phyloP scores from a whole-genome alignment of 92 coral and sea anemone genomes.

The Epizoanthus stellaris region DNA sequence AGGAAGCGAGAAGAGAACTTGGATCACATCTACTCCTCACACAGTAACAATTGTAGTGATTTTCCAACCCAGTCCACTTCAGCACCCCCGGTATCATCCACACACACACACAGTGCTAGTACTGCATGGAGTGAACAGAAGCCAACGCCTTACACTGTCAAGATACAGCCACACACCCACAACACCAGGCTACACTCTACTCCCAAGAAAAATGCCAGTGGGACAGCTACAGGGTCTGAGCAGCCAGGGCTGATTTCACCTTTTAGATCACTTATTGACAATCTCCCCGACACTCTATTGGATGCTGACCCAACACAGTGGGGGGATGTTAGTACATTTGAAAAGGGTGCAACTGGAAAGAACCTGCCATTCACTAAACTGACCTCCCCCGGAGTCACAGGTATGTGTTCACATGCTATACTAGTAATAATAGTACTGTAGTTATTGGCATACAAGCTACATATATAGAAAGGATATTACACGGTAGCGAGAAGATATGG shows the following conservation, averaged over 20 bases:
- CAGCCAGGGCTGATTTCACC: conserved; percentile 80
- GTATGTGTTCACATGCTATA: conserved; percentile 39
- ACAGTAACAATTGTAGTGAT: not conserved
- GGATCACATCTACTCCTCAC: conserved; percentile 1
- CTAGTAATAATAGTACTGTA: not conserved
- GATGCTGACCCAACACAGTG: conserved; percentile 89
- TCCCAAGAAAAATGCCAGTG: conserved; percentile 27
- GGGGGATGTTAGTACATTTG: conserved; percentile 89
- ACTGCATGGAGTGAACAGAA: conserved; percentile 37
- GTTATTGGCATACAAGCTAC: too few species aligned
- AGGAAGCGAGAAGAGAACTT: conserved; percentile 44
- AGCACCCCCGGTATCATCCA: not conserved
- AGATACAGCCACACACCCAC: conserved; percentile 12
- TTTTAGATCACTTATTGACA: conserved; percentile 78
- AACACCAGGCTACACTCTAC: conserved; percentile 41
- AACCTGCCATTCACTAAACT: conserved; percentile 61
- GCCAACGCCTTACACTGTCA: not conserved
- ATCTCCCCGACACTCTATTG: conserved; percentile 70
- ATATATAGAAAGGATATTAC: too few species aligned
- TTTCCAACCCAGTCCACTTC: not conserved
- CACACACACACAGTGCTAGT: not conserved
- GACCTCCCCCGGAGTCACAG: conserved; percentile 94
- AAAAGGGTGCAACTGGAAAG: conserved; percentile 67
- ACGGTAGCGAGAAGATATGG: too few species aligned
- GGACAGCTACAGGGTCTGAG: conserved; percentile 1